Percentiles rank a stretch among this genome's conserved stretches.
phyloP scores from a whole-genome alignment of 2,797 vertebrate species.

The Xenentodon cancila region DNA sequence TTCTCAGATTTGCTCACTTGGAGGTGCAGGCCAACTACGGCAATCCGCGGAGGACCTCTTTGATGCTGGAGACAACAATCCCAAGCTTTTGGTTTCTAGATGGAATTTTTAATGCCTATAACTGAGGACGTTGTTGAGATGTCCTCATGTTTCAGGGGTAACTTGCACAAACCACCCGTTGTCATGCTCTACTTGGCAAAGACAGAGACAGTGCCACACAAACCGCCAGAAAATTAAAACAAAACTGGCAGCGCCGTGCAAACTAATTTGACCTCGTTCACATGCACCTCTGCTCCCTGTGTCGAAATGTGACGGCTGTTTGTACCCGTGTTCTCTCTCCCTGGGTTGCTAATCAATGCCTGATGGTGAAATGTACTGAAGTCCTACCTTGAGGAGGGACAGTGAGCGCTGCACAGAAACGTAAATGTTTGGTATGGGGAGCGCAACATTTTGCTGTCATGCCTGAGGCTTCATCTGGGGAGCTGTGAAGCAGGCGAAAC shows the following conservation, averaged over 20 bases:
- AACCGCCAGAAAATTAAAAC: slow-evolving; percentile 53
- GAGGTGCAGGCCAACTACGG: background rate
- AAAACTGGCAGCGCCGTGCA: slow-evolving; percentile 55
- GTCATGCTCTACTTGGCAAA: slow-evolving; percentile 32
- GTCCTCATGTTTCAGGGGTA: slow-evolving; percentile 8
- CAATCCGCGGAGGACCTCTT: background rate
- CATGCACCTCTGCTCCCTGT: slow-evolving; percentile 43
- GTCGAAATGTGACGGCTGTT: slow-evolving; percentile 64
- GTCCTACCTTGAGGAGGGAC: slow-evolving; percentile 23
- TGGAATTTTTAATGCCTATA: slow-evolving; percentile 8
- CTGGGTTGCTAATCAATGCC: slow-evolving; percentile 62
- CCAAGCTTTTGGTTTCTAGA: background rate
- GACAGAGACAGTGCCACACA: slow-evolving; percentile 24
- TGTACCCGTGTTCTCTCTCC: slow-evolving; percentile 44
- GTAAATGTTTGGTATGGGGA: slow-evolving; percentile 37
- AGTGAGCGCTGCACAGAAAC: slow-evolving; percentile 24
- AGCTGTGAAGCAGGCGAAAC: background rate
- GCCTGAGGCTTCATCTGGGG: slow-evolving; percentile 3
- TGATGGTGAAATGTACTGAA: slow-evolving; percentile 39
- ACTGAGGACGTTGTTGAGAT: background rate
- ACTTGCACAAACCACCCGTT: slow-evolving; percentile 13
- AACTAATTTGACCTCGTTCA: slow-evolving; percentile 64
- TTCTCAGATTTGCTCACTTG: background rate
- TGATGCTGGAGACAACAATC: background rate
- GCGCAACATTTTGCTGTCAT: slow-evolving; percentile 4